Base-by-base conservation (phyloP, 2,113 vertebrate species). In the Entosphenus tridentatus region DNA sequence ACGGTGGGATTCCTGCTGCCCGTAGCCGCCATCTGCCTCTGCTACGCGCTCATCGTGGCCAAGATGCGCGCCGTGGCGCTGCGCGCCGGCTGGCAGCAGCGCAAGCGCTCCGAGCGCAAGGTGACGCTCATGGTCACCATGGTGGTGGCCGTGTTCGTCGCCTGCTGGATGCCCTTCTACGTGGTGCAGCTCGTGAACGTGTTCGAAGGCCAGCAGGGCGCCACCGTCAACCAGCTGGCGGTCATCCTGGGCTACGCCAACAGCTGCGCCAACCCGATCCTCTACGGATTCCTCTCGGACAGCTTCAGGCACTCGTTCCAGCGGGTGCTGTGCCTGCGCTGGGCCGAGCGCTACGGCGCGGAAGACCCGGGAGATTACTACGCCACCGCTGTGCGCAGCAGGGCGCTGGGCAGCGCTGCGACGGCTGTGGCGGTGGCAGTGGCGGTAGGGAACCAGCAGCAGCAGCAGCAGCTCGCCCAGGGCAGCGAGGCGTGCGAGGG, bases 251-350 rank as follows among this genome's bases (percentile, higher is more conserved):
- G 70, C 70, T 70, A 70, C 14, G 70, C 70, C 58, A 70, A 70
- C 14, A 70, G 87, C 76, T 89, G 87, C 74, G 87, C 87, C 75
- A 89, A 89, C 73, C 87, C 87, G 59, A 86, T 89, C 69, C 84
- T 89, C 69, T 89, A 89, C 55, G 86, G 86, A 71, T 87, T 89
- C 75, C 82, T 89, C 57, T 89, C 87, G 4, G 87, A 89, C 82
- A 88, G 87, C 79, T 89, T 89, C 79, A 87, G 83, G 76, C 77
- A 85, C 70, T 87, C 85, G 68, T 89, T 89, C 78, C 87, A 88
- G 77, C 79, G 86, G 75, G 83, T 88, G 69, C 77, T 89, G 62
- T 89, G 87, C 73, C 83, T 88, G 71, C 83, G 85, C 12, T 89
- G 87, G 87, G 84, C 86, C 83, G 87, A 87, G 74, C 85, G 82